Percentiles rank a stretch among this genome's conserved stretches.
phyloP scores from a whole-genome alignment of 2,113 vertebrate genomes.

The Aspiorhynchus laticeps region DNA sequence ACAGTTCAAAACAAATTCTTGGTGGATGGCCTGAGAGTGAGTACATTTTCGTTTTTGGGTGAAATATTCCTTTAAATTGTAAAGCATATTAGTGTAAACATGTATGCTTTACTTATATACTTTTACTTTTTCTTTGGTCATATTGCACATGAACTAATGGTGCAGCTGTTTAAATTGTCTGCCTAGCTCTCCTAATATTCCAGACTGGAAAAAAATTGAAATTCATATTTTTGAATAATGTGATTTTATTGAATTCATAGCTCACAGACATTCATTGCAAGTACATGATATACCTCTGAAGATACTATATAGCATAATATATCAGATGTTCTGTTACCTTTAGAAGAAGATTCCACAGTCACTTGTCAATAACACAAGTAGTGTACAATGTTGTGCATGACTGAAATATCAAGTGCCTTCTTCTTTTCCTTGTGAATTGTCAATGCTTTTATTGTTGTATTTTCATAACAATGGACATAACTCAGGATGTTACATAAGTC shows the following conservation, averaged over 20 bases:
- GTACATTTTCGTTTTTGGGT: not conserved
- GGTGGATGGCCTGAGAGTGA: not conserved
- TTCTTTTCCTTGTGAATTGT: not conserved
- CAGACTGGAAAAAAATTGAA: slow-evolving; percentile 1
- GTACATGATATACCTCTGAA: not conserved
- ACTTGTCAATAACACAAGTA: not conserved
- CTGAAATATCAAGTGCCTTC: slow-evolving; percentile 7
- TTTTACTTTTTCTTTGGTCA: not conserved
- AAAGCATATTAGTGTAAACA: not conserved
- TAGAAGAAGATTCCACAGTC: not conserved
- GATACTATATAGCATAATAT: not conserved
- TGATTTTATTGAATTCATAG: slow-evolving; percentile 12
- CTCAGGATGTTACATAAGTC: slow-evolving; percentile 1
- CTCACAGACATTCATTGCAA: not conserved
- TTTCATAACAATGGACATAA: not conserved
- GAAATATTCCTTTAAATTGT: not conserved
- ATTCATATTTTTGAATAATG: slow-evolving; percentile 11
- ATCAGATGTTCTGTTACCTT: not conserved
- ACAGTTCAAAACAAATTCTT: not conserved
- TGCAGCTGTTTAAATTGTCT: not conserved
- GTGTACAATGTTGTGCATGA: not conserved
- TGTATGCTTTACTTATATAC: not conserved
- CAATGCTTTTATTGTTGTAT: not conserved
- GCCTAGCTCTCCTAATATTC: not conserved
- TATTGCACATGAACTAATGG: not conserved